Evolutionary conservation across 1,140 invertebrate genomes (phyloP).

Genomic region (Calephelis virginiensis): DNA sequence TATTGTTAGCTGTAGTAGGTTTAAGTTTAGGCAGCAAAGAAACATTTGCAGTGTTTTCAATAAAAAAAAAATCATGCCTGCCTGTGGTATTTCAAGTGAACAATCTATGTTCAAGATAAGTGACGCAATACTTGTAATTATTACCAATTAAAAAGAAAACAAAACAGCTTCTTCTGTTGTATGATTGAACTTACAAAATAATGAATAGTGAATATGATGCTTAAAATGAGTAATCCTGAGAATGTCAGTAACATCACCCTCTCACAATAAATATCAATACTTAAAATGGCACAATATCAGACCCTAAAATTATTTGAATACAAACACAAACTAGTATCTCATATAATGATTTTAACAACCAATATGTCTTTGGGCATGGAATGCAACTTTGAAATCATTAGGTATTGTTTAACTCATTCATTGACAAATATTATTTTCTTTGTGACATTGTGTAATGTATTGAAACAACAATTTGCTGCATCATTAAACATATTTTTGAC

Average conservation of each 20-base stretch:
- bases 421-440: background rate
- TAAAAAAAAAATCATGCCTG: no score
- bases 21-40: no score
- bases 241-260: slow-evolving; percentile 24
- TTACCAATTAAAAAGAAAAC: no score
- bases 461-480: no score
- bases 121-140: no score
- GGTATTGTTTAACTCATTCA: slow-evolving; percentile 1
- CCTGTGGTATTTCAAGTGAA: no score
- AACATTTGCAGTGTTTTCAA: no score
- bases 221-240: slow-evolving; percentile 12
- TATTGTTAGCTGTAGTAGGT: no score
- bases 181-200: background rate
- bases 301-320: slow-evolving; percentile 32
- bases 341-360: slow-evolving; percentile 41
- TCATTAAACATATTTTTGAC: no score
- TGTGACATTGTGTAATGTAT: no score
- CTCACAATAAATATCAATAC: slow-evolving; percentile 25
- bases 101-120: no score
- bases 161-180: background rate
- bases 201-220: background rate
- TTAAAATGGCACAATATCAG: slow-evolving; percentile 50
- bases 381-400: slow-evolving; percentile 31
- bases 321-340: slow-evolving; percentile 32
- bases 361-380: slow-evolving; percentile 54